Base-by-base conservation (phyloP, 2,888 invertebrate genomes). In the Monoplex corrugatus region DNA sequence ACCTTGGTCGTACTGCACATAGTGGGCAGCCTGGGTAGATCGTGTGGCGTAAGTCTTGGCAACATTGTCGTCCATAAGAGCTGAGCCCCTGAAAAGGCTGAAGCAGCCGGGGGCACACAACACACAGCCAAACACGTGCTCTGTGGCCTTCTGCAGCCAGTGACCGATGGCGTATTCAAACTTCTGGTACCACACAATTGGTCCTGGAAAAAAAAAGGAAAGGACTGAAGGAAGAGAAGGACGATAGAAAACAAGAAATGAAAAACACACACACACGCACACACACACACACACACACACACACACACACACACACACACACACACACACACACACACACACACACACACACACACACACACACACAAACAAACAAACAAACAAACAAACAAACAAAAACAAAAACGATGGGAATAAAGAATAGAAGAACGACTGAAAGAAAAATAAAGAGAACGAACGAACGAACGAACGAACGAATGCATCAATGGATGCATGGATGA, bases 111-210 rank as follows among this genome's bases (percentile, higher is more conserved):
- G 98, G 95, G 98, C 98, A 95, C 98, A 98, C 40, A 98, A 97
- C 2, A 98, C 98, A 96, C 99, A 99, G 85, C 99, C 99, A 95
- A 99, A 99, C 98, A 99, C 99, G 96, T 99, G 99, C 96, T 99
- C 99, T 2, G 99, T 99, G 72, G 99, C 99, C 96, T 99, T 99
- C 97, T 99, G 99, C 95, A 99, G 98, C 99, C 99, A 99, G 97
- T 99, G 99, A 94, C 99, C 99, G 95, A 99, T 98, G 86, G 99
- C 99, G 96, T 99, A 99, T 96, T 99, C 99, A 96, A 99, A 99
- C 97, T 98, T 98, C 96, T 99, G 99, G 96, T 99, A 99, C 99
- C 99, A 99, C 90, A 99, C 99, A 98, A 99, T 99, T 0, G 98
- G 98, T 87, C 99, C 98, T 97, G 93, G 16, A 45, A 75, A n/a